Evolutionary conservation across 1,140 invertebrate species (phyloP).

Genomic region (Eurosta solidaginis): DNA sequence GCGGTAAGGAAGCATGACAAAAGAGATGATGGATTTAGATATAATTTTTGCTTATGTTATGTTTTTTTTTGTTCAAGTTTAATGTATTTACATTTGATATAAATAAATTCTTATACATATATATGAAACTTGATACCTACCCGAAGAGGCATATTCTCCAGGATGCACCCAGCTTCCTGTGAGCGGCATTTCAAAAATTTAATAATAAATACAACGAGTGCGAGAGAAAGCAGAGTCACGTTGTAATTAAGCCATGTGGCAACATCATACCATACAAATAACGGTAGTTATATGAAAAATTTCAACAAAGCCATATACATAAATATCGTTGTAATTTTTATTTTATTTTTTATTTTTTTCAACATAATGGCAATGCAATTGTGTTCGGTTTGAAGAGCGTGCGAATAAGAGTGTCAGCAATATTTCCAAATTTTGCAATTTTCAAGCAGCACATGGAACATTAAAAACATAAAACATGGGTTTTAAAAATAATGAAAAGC

Average conservation of each 20-base stretch:
- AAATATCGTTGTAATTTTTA: neutral
- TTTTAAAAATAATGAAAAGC: too few relatives aligned
- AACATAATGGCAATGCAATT: neutral
- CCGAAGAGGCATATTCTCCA: slow-evolving; percentile 97
- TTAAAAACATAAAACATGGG: too few relatives aligned
- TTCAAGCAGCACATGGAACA: neutral
- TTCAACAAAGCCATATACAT: neutral
- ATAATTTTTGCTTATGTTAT: neutral
- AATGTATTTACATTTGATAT: slow-evolving; percentile 60
- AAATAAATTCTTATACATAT: slow-evolving; percentile 58
- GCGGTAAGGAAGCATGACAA: slow-evolving; percentile 33
- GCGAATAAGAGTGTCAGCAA: neutral
- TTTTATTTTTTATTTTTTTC: too few relatives aligned
- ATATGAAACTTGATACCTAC: slow-evolving; percentile 68
- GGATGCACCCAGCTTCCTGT: slow-evolving; percentile 96
- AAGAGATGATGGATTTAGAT: slow-evolving; percentile 30
- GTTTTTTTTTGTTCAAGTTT: slow-evolving; percentile 49
- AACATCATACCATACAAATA: neutral
- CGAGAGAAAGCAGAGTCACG: neutral
- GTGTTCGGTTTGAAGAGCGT: neutral
- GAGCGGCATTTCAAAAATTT: neutral
- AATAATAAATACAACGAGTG: too few relatives aligned
- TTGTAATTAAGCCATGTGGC: neutral
- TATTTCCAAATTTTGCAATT: neutral
- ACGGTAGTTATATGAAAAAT: neutral